Evolutionary conservation across 2,113 vertebrate species (phyloP).

Genomic region (Gopherus evgoodei): DNA sequence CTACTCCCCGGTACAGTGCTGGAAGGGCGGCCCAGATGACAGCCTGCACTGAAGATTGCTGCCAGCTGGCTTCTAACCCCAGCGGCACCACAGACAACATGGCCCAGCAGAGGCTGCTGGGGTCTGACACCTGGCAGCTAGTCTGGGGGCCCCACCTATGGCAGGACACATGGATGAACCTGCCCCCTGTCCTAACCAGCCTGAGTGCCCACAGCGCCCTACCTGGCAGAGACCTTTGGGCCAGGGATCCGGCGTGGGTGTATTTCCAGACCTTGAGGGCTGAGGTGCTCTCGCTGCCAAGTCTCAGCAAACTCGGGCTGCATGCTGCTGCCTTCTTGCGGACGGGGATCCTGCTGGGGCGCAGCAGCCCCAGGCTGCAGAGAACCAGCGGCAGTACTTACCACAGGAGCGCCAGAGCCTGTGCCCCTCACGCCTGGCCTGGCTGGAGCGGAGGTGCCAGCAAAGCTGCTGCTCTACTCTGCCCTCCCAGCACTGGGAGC

Average conservation of each 20-base stretch:
- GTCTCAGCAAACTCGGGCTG: not conserved
- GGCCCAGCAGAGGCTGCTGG: no score
- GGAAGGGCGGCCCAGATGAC: no score
- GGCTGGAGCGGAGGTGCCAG: not conserved
- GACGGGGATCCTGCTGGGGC: constrained; percentile 24
- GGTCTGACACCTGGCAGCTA: not conserved
- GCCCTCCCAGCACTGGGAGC: not conserved
- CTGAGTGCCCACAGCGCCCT: not conserved
- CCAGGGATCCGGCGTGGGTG: rapidly evolving
- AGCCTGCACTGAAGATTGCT: not conserved
- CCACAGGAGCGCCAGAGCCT: not conserved
- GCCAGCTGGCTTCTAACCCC: no score
- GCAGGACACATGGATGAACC: not conserved
- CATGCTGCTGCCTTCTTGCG: not conserved
- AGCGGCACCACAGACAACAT: not conserved
- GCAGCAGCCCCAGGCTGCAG: not conserved
- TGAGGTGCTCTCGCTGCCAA: not conserved
- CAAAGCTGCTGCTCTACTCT: not conserved
- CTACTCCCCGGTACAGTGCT: no score
- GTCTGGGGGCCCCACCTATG: not conserved
- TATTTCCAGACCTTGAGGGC: not conserved
- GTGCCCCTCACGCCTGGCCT: no score
- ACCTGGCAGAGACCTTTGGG: not conserved
- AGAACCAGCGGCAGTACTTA: rapidly evolving
- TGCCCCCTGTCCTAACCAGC: not conserved